Evolutionary conservation across 2,797 vertebrate genomes (phyloP).

Genomic region (Triplophysa bombifrons): DNA sequence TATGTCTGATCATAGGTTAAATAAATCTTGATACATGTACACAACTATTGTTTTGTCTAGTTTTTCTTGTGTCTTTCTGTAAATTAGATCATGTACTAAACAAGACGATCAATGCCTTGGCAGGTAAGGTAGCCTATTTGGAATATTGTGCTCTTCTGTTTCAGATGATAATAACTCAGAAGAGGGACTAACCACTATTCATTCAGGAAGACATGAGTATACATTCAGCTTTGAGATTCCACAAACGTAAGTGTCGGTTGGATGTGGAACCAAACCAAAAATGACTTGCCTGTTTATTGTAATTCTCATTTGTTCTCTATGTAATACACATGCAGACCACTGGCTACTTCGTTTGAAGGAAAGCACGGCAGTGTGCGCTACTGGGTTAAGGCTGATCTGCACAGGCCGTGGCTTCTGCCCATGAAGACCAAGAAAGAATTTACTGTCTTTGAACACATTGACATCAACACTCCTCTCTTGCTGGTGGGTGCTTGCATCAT

Average conservation of each 20-base stretch:
- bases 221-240: slow-evolving; percentile 98
- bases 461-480: slow-evolving; percentile 98
- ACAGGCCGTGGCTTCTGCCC: slow-evolving; percentile 94
- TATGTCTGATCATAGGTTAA: background rate
- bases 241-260: slow-evolving; percentile 87
- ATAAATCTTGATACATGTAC: background rate
- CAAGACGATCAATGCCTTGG: slow-evolving; percentile 62
- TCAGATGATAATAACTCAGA: slow-evolving; percentile 87
- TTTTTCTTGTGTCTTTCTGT: background rate
- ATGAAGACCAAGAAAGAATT: slow-evolving; percentile 99
- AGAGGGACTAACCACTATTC: slow-evolving; percentile 89
- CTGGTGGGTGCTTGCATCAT: slow-evolving; percentile 78
- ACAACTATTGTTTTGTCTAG: background rate
- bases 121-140: slow-evolving; percentile 84
- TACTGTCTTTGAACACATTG: slow-evolving; percentile 98
- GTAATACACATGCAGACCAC: slow-evolving; percentile 79
- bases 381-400: slow-evolving; percentile 97
- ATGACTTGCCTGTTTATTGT: background rate
- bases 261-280: background rate
- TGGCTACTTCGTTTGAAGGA: slow-evolving; percentile 99
- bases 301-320: background rate
- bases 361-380: slow-evolving; percentile 97
- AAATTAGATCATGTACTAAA: slow-evolving; percentile 47
- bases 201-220: slow-evolving; percentile 94
- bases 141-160: slow-evolving; percentile 71